Conservation (phyloP, 2,113 vertebrate species). For the Seriola aureovittata region DNA sequence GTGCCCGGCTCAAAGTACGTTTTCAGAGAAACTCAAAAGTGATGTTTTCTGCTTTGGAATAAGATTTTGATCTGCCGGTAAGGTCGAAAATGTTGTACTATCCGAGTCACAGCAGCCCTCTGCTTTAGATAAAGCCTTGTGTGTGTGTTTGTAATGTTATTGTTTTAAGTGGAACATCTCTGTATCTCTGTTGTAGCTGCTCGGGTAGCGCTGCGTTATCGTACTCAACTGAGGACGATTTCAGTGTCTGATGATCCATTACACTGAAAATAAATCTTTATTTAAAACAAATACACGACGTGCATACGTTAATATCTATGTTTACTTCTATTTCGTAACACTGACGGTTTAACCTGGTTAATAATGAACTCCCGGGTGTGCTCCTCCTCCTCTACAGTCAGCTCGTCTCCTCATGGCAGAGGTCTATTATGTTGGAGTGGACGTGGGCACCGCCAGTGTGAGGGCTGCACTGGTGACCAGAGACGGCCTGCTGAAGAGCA, state of each 20-base stretch:
- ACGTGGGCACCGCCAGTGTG: constrained; percentile 93
- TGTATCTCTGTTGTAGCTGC: neutral
- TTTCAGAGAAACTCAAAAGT: neutral
- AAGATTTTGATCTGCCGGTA: neutral
- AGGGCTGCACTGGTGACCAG: constrained; percentile 91
- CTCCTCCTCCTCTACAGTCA: neutral
- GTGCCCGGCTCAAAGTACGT: constrained; percentile 39
- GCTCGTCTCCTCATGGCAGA: constrained; percentile 59
- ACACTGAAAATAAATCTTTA: neutral
- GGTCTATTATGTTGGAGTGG: constrained; percentile 91
- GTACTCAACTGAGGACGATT: too few species aligned
- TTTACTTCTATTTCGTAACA: neutral
- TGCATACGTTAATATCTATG: too few species aligned
- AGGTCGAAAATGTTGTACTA: neutral
- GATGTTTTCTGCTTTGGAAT: constrained; percentile 1
- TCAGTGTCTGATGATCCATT: neutral
- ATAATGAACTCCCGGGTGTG: neutral
- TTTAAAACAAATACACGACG: neutral
- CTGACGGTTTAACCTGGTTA: constrained; percentile 16
- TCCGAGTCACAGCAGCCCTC: accelerated
- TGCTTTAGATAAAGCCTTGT: neutral
- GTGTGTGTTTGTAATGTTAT: neutral
- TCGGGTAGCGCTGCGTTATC: neutral
- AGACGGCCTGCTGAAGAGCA: constrained; percentile 82
- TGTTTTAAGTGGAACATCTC: neutral